Evolutionary conservation across 2,797 vertebrate genomes (phyloP), one percentile per base, ranked within the genome.

Genomic region (Parambassis ranga): DNA sequence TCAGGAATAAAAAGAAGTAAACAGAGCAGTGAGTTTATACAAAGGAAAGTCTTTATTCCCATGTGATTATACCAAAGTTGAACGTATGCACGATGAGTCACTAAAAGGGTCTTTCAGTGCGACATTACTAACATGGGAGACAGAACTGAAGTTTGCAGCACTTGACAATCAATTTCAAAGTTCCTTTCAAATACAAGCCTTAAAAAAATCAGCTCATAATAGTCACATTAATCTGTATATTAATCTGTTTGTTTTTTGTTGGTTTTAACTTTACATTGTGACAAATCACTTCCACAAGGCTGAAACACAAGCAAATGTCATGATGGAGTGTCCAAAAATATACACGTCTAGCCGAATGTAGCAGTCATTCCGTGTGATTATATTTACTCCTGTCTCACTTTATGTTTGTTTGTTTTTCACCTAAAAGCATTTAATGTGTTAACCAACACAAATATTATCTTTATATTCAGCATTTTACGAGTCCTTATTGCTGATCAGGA

Each of bases 401-500:
- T n/a, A n/a, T n/a, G n/a, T n/a, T n/a, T n/a, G n/a, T n/a, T 36
- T 10, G 73, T 44, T 73, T 81, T 74, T 69, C 35, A 51, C 30
- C 42, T 24, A 35, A 62, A 63, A 75, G 30, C 55, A 64, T 67
- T 18, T 52, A 46, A 56, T 81, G 27, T 80, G 8, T 61, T 81
- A 77, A 71, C 26, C 42, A 51, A 64, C 56, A 58, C 20, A 28
- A 26, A 65, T 63, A 75, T 50, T 55, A 70, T 69, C 3, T 24
- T 75, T 16, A 72, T 65, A 76, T 71, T 71, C 84, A 81, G 77
- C 65, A 75, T 68, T 80, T 35, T 28, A 35, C 44, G 84, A 81
- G 87, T 83, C 82, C 85, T 90, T 83, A 86, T 80, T 88, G 72
- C 28, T 0, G 3, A 44, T 51, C 13, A 1, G 7, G 27, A n/a